Evolutionary conservation across 2,113 vertebrate species (phyloP), one percentile per base, ranked within the genome.

Genomic region (Terrapene triunguis): DNA sequence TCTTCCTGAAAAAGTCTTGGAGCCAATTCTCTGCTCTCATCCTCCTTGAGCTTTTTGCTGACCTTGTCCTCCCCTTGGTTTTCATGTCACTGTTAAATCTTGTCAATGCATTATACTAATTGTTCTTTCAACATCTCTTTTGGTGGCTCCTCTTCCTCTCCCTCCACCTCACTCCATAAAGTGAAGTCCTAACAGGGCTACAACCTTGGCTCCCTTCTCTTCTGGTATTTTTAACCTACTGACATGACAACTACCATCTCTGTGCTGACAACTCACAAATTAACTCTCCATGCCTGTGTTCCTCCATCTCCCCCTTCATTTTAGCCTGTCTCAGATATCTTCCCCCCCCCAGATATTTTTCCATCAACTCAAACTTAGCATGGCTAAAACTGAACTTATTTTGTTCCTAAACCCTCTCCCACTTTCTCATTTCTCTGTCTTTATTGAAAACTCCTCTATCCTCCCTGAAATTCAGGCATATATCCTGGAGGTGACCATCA

Each of bases 301-400:
- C 74, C 10, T 29, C 25, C 42, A 47, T 27, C 25, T 27, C 24
- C 27, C 6, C 25, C 42, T 12, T 44, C 6, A 27, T 78, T 44
- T 78, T 25, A 44, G 17, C 10, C 91, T 25, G 47, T 11, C 42
- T 95, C 82, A 14, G 13, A 35, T 17, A 22, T 95, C 48, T 76
- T 14, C 13, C 50, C 62, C 25, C 0, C 0, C 2, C n/a, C 82
- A 16, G 84, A 3, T 80, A 14, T 42, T 25, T 21, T 57, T 10
- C 10, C 2, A 88, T 5, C 78, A 83, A 51, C 11, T 95, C 82
- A 87, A n/a, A 92, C 84, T 5, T 5, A 8, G 5, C 65, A 81
- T 53, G 78, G 78, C 25, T 32, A 57, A 42, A 83, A n/a, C 2
- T 7, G 0, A 93, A 54, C 47, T 95, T 27, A 95, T 25, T 57